Percentiles rank a stretch among this genome's conserved stretches.
phyloP scores from a whole-genome alignment of 2,113 vertebrate genomes.

The Desmodus rotundus region DNA sequence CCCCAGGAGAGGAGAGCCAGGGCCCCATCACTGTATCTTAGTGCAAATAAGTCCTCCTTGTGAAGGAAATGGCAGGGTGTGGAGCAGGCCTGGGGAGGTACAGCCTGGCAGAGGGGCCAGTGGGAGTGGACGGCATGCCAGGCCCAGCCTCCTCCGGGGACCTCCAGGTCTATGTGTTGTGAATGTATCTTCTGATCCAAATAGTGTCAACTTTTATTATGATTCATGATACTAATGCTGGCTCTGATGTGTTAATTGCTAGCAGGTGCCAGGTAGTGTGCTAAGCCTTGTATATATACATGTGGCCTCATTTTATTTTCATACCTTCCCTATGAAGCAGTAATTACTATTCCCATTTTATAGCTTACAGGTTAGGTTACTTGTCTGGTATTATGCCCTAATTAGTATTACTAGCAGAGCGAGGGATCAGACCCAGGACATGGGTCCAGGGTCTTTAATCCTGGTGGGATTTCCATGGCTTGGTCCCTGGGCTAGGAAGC shows the following conservation, averaged over 20 bases:
- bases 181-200: neutral
- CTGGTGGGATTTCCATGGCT: neutral
- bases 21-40: neutral
- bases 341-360: neutral
- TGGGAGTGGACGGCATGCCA: neutral
- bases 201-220: neutral
- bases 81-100: no score
- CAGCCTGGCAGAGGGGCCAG: neutral
- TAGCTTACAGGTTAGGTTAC: neutral
- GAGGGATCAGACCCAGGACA: neutral
- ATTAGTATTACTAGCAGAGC: neutral
- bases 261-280: neutral
- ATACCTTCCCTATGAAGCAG: neutral
- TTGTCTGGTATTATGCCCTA: neutral
- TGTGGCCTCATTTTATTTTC: neutral
- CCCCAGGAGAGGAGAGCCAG: neutral
- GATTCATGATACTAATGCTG: neutral
- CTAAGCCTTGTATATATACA: fast-evolving
- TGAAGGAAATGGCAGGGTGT: neutral
- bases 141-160: neutral
- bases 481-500: neutral
- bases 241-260: neutral
- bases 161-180: neutral
- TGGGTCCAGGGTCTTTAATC: neutral
- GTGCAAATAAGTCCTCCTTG: neutral